phyloP scores from a whole-genome alignment of 2,797 vertebrate species.

The Sebastes diaconus region DNA sequence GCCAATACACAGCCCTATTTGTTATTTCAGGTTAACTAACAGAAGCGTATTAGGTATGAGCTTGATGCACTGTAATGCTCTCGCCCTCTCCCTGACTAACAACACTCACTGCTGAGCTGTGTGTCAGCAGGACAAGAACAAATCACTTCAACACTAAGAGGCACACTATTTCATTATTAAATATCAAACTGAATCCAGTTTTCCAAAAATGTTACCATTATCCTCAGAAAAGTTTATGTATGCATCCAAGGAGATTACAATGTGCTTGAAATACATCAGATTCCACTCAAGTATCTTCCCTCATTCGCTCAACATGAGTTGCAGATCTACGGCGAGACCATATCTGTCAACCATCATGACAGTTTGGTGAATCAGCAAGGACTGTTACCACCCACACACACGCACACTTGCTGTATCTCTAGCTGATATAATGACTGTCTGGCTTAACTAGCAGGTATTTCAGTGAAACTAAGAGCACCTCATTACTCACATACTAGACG shows the following conservation, averaged over 20 bases:
- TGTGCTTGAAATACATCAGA: not conserved
- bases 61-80: not conserved
- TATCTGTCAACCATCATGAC: not conserved
- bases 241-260: not conserved
- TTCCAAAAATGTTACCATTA: not conserved
- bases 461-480: slow-evolving; percentile 26
- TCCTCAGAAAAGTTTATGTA: not conserved
- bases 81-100: not conserved
- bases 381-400: not conserved
- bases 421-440: not conserved
- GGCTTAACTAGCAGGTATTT: slow-evolving; percentile 38
- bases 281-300: too few species aligned
- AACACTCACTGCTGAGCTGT: not conserved
- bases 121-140: not conserved
- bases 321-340: not conserved
- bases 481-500: slow-evolving; percentile 37
- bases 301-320: not conserved
- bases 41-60: not conserved
- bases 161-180: not conserved
- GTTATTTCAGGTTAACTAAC: not conserved
- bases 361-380: slow-evolving; percentile 31
- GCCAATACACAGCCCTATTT: not conserved
- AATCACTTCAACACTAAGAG: not conserved
- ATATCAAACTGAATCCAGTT: not conserved
- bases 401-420: not conserved